A percentile compares a stretch with the other conserved stretches of the same genome.
These are phyloP conservation scores for Oegoconia quadripuncta DNA, from an alignment of 2,888 invertebrate species.

Conservation along the genomic window DNA sequence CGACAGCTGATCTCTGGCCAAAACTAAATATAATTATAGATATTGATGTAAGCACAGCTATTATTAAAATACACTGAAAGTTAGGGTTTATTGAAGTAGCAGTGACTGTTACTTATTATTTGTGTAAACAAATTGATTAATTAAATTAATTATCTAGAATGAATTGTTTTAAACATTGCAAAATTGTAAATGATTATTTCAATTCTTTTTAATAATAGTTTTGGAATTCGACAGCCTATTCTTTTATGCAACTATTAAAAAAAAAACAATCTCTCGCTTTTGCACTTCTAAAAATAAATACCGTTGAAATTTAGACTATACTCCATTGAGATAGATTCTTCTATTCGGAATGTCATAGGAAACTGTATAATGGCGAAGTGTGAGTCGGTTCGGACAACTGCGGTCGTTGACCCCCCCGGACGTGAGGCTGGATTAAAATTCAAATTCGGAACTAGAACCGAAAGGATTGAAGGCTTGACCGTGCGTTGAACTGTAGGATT, in stretches of 20 bases:
- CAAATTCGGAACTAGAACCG: constrained; percentile 59
- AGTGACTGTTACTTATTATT: too few relatives aligned
- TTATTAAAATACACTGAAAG: neutral
- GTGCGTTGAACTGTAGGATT: constrained; percentile 30
- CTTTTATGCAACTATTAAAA: neutral
- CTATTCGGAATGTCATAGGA: neutral
- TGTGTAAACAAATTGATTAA: too few relatives aligned
- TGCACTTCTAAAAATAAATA: neutral
- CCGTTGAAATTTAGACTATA: neutral
- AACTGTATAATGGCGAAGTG: constrained; percentile 3
- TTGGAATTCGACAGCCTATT: too few relatives aligned
- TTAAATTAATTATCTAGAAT: too few relatives aligned
- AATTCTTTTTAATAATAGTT: too few relatives aligned
- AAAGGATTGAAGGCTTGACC: constrained; percentile 35
- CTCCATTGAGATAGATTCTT: neutral
- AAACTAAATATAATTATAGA: constrained; percentile 30
- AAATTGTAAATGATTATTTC: too few relatives aligned
- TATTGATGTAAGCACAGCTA: constrained; percentile 14
- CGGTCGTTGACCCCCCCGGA: constrained; percentile 62
- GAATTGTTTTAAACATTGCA: too few relatives aligned
- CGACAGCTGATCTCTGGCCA: constrained; percentile 30
- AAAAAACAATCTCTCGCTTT: neutral
- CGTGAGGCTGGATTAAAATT: constrained; percentile 64
- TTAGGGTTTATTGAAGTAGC: too few relatives aligned
- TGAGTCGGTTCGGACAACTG: constrained; percentile 47